A percentile compares a stretch with the other conserved stretches of the same genome.
These are phyloP conservation scores for Brenthis daphne DNA, from an alignment of 2,888 invertebrate species.

Conservation along the genomic window DNA sequence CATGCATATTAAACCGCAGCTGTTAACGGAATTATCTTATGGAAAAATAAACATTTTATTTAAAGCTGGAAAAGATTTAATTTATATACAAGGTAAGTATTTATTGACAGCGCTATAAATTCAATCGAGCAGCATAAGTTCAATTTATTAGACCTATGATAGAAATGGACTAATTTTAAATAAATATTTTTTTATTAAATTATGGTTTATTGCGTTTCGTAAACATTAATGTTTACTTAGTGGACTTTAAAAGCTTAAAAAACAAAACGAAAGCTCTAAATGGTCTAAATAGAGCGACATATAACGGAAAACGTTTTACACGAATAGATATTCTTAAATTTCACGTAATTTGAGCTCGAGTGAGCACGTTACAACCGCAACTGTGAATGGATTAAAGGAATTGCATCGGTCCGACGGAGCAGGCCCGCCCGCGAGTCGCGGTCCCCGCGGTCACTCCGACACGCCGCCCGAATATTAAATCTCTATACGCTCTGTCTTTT, in stretches of 20 bases:
- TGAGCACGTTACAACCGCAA: constrained; percentile 21
- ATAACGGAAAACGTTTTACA: neutral
- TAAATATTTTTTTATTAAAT: too few relatives aligned
- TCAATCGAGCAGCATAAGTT: too few relatives aligned
- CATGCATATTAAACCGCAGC: constrained; percentile 9
- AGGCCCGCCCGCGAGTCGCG: constrained; percentile 4
- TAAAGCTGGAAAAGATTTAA: neutral
- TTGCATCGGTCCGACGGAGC: constrained; percentile 12
- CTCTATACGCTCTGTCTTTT: neutral
- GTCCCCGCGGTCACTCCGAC: constrained; percentile 24
- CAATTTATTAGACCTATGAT: too few relatives aligned
- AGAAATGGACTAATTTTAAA: too few relatives aligned
- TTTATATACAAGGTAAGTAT: neutral
- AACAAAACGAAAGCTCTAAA: too few relatives aligned
- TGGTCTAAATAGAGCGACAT: too few relatives aligned
- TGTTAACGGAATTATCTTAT: constrained; percentile 16
- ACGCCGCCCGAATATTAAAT: constrained; percentile 28
- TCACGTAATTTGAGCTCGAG: constrained; percentile 4
- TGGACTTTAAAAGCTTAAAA: too few relatives aligned
- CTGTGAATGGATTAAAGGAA: constrained; percentile 23
- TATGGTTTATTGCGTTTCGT: too few relatives aligned
- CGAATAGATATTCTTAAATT: constrained; percentile 4
- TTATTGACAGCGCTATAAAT: too few relatives aligned
- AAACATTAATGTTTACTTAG: too few relatives aligned
- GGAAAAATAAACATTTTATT: constrained; percentile 1